Base-by-base conservation (phyloP, 2,888 invertebrate genomes). In the Bombylius major region DNA sequence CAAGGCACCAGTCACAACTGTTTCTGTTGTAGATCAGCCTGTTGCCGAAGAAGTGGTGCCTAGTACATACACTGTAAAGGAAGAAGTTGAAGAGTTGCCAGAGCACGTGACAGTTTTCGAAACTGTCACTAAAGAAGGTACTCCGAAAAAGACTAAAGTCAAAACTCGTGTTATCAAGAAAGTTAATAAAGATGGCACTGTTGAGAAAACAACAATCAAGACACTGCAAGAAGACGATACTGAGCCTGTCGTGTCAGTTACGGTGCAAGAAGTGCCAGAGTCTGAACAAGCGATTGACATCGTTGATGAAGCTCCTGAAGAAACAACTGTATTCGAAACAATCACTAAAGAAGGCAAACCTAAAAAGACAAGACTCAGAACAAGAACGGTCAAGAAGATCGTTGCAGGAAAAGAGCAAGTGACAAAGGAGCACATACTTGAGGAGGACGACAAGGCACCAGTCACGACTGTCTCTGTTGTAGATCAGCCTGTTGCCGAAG, bases 241-340 rank as follows among this genome's bases (percentile, higher is more conserved):
- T 69, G 59, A 63, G 61, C 62, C 64, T 52, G 64, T 70, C 61
- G 72, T 69, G 5, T 70, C 31, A 13, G 14, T 47, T 32, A 14
- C 55, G 46, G 56, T 59, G 44, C 72, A 73, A 60, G 55, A 57
- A 52, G 53, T 36, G 13, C 47, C 50, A 11, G 36, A 59, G 50
- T 60, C 61, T 7, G 61, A 58, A 3, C 49, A 54, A 13, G 55
- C 54, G 12, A 57, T 57, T 42, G 75, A 76, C 9, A 53, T 53
- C 12, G 50, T 58, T 1, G 14, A 62, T 58, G 59, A 64, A 57
- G 60, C 66, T 14, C 61, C 65, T 23, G 65, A 70, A 54, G 67
- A 68, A 60, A 59, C 65, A 13, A 69, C 70, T 52, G 64, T 77
- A 3, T 70, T 73, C 3, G 77, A 78, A 6, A 56, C 76, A 1